Base-by-base conservation (phyloP, 1,140 invertebrate genomes). In the Bombus breviceps region DNA sequence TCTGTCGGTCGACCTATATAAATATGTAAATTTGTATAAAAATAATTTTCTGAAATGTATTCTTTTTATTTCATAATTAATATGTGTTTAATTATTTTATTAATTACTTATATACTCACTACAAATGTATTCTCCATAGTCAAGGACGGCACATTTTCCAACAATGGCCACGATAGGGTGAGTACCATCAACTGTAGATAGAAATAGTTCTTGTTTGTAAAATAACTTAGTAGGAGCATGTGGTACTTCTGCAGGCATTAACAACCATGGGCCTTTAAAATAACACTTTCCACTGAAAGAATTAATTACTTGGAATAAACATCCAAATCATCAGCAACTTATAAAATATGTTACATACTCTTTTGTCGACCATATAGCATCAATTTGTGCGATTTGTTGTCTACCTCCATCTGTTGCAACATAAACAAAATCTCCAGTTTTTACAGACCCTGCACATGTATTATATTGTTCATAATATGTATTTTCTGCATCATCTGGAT, bases 401-500 rank as follows among this genome's bases (percentile, higher is more conserved):
- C 97, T 97, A 53, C 98, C 97, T 75, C 97, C 97, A 93, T 98
- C 97, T 32, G 97, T 98, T 59, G 98, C 97, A 22, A 99, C 98
- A 94, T 99, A 99, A 53, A 99, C 98, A 95, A 97, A 99, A 95
- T 99, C 99, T 25, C 98, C 99, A 71, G 97, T 97, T 96, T 98
- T 97, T 82, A 99, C 96, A 53, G 97, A 96, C 41, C 98, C 98
- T 62, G 97, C 97, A 91, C 97, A 97, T 0, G 97, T 97, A 92
- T 98, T 98, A 92, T 98, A 98, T 93, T 99, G 99, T 94, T 99
- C 98, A 94, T 98, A 99, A 94, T 98, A 99, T 1, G 96, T 97
- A 93, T 97, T 97, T 84, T 97, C 98, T 83, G 97, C 96, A 91
- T 97, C 97, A 64, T 96, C 95, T 3, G 96, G 93, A 90, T 96